phyloP scores from a whole-genome alignment of 2,113 vertebrate genomes.

The Panurus biarmicus region DNA sequence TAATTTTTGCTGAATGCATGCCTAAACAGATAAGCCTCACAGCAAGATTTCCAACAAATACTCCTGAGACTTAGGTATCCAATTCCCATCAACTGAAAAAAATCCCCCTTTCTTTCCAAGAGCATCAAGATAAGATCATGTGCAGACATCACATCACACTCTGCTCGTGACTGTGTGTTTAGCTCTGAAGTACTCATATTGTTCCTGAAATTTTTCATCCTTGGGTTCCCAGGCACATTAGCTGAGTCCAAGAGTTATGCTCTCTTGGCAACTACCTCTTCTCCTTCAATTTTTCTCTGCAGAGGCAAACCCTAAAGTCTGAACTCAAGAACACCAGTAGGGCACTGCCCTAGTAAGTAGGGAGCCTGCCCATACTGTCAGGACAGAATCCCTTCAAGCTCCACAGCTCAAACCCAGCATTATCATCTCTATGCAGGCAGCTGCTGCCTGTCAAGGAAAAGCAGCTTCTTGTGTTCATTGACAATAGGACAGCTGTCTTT shows the following conservation, averaged over 20 bases:
- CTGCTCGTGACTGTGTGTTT: background rate
- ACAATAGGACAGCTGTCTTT: background rate
- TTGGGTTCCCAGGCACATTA: background rate
- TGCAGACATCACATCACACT: constrained; percentile 29
- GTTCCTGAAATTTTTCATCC: background rate
- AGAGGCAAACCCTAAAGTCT: background rate
- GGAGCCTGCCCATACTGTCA: background rate
- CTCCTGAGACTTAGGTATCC: background rate
- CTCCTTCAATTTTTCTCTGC: background rate
- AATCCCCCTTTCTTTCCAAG: background rate
- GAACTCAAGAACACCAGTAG: background rate
- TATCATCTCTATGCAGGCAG: background rate
- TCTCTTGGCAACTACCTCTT: background rate
- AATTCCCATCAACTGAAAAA: constrained; percentile 18
- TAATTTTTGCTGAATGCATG: background rate
- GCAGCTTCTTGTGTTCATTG: background rate
- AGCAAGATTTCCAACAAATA: background rate
- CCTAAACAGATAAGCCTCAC: constrained; percentile 7
- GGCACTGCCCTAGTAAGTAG: background rate
- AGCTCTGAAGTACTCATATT: background rate
- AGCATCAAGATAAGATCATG: constrained; percentile 1
- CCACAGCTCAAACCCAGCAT: background rate
- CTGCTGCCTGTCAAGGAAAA: background rate
- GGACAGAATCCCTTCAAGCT: background rate
- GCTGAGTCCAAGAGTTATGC: fast-evolving